phyloP scores from a whole-genome alignment of 2,113 vertebrate species.

The Meleagris gallopavo region DNA sequence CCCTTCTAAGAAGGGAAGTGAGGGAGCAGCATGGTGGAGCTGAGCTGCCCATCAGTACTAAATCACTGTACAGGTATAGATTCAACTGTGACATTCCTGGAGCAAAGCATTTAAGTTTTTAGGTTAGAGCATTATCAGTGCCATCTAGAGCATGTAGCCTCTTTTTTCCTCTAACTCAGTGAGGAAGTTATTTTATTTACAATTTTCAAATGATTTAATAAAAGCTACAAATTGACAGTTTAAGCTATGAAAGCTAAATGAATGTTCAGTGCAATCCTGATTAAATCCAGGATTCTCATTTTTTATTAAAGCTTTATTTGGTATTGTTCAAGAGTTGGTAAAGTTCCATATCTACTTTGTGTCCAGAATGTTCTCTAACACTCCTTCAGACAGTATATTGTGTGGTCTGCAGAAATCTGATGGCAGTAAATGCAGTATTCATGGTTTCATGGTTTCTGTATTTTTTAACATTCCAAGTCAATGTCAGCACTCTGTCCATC shows the following conservation, averaged over 20 bases:
- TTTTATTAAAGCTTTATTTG: background rate
- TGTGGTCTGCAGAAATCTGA: background rate
- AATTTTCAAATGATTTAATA: background rate
- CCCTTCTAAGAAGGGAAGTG: background rate
- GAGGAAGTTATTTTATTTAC: background rate
- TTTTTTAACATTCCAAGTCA: background rate
- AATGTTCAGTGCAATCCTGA: background rate
- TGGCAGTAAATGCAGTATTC: background rate
- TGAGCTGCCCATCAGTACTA: background rate
- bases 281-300: background rate
- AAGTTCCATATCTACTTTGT: background rate
- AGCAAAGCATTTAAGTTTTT: background rate
- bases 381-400: background rate
- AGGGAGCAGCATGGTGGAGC: background rate
- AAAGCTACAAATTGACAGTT: background rate
- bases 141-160: background rate
- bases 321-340: background rate
- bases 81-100: background rate
- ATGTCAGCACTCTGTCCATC: background rate
- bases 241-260: background rate
- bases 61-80: background rate
- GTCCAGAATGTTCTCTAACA: background rate
- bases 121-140: rapidly evolving
- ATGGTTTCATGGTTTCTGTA: background rate
- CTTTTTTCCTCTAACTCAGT: background rate